Evolutionary conservation across 2,797 vertebrate genomes (phyloP), one percentile per base, ranked within the genome.

Genomic region (Masticophis lateralis): DNA sequence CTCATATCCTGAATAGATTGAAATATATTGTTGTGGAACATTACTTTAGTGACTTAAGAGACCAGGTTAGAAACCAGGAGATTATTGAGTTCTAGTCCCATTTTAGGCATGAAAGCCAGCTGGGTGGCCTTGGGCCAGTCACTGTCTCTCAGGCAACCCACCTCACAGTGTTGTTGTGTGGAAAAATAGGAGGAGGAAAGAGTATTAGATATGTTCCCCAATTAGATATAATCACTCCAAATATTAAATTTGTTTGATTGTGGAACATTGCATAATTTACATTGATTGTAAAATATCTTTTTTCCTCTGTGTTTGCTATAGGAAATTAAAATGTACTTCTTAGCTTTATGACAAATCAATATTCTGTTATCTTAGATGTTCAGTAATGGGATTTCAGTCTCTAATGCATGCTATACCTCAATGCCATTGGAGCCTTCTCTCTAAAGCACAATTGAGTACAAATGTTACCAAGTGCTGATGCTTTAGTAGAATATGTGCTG

Each of bases 341-440:
- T 74, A 6, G 93, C 89, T 59, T 94, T 94, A 88, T 91, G 51
- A 94, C 89, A 91, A 14, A 51, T 51, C 37, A 27, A n/a, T 51
- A 28, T 53, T 91, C 0, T 22, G 22, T 87, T 57, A n/a, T 10
- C n/a, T 57, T 0, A 92, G 89, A 43, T 43, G 32, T 79, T 92
- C 87, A 28, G 91, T 0, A 88, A 91, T 87, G 91, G 43, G 37
- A 92, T 66, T 96, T 87, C n/a, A 56, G 91, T 51, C 74, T 86
- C 56, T 94, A 87, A 96, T 89, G 16, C 25, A 51, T 89, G 60
- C 43, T 63, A 89, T n/a, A 63, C 43, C 22, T 61, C n/a, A 60
- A 3, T 1, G 0, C 6, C 66, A 5, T 37, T 27, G 25, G 5
- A 14, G 7, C 61, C 32, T 69, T 18, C 56, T 90, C 37, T 89